Conservation (phyloP, 2,888 invertebrate species). For the Tenthredo amoena region DNA sequence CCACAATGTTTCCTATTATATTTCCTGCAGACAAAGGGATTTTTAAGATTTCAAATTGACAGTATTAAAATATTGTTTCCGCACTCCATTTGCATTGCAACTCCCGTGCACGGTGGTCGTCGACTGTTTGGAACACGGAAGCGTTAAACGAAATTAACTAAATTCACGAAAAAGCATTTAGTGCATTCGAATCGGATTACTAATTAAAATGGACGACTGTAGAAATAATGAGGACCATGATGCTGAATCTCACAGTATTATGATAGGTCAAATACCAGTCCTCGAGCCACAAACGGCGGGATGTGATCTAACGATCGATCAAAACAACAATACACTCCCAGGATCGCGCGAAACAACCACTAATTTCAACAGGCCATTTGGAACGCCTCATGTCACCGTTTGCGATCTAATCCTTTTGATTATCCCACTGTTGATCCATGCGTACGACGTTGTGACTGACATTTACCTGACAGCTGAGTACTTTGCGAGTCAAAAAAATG, state of each 20-base stretch:
- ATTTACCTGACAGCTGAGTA: neutral
- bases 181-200: neutral
- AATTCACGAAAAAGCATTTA: neutral
- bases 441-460: neutral
- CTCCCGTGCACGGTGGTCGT: neutral
- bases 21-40: neutral
- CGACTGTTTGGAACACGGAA: no score
- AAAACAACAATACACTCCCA: neutral
- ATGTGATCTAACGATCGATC: neutral
- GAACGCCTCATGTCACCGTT: neutral
- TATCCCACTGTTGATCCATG: neutral
- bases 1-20: neutral
- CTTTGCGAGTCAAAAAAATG: neutral
- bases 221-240: neutral
- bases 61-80: neutral
- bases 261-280: neutral
- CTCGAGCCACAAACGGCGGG: neutral
- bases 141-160: neutral
- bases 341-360: neutral
- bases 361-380: neutral
- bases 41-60: neutral
- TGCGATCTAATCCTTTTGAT: neutral
- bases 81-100: neutral
- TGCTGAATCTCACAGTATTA: neutral
- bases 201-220: neutral